Percentiles rank a stretch among this genome's conserved stretches.
Evolutionary conservation across 2,888 invertebrate species (phyloP).

Genomic region (Leptura quadrifasciata): DNA sequence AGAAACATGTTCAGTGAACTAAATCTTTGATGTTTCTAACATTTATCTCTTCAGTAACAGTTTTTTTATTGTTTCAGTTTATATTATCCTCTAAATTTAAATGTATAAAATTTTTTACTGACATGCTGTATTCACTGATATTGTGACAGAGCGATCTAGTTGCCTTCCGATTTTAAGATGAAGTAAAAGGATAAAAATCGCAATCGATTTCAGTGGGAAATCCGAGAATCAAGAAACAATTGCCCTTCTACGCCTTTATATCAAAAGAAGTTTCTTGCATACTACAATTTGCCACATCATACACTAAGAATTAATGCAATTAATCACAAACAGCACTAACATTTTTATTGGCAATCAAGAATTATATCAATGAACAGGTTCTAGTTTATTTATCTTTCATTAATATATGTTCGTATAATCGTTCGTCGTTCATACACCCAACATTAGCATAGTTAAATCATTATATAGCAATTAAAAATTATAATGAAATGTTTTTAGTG

Average conservation of each 20-base stretch:
- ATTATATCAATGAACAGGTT: conserved; percentile 4
- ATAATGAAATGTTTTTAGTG: background rate
- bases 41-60: background rate
- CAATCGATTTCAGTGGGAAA: too few relatives aligned
- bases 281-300: background rate
- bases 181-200: too few relatives aligned
- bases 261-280: background rate
- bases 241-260: too few relatives aligned
- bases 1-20: conserved; percentile 7
- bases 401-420: background rate
- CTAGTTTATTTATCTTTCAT: conserved; percentile 7
- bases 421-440: background rate
- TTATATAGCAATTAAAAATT: conserved; percentile 7
- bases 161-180: too few relatives aligned
- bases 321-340: background rate
- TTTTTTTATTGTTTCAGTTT: background rate
- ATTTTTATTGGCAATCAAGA: conserved; percentile 3
- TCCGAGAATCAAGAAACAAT: too few relatives aligned
- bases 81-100: too few relatives aligned
- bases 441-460: conserved; percentile 2
- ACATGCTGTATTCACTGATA: too few relatives aligned
- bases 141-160: too few relatives aligned
- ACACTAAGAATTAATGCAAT: background rate
- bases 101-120: too few relatives aligned
- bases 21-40: background rate